Evolutionary conservation across 2,113 vertebrate genomes (phyloP).

Genomic region (Myxocyprinus asiaticus): DNA sequence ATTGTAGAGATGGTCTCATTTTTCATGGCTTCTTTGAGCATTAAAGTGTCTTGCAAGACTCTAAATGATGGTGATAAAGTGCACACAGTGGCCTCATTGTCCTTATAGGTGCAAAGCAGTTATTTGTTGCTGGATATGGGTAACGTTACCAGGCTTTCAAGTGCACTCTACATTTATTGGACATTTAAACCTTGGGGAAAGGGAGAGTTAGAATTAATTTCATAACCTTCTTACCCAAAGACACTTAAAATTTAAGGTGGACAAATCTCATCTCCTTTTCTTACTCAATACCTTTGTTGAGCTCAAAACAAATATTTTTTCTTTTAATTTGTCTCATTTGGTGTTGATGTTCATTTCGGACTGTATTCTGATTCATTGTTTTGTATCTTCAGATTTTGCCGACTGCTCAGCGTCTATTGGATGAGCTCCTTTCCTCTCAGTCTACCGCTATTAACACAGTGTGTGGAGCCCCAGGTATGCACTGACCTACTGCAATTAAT

Average conservation of each 20-base stretch:
- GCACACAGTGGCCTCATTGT: conserved; percentile 49
- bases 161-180: too few relatives aligned
- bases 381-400: conserved; percentile 85
- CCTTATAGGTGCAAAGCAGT: conserved; percentile 1
- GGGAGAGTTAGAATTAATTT: too few relatives aligned
- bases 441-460: conserved; percentile 99
- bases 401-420: conserved; percentile 94
- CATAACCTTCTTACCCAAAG: too few relatives aligned
- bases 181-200: too few relatives aligned
- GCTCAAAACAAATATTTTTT: too few relatives aligned
- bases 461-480: conserved; percentile 93
- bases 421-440: conserved; percentile 95
- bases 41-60: conserved; percentile 8
- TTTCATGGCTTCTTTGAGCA: background rate
- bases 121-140: conserved; percentile 18
- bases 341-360: background rate
- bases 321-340: too few relatives aligned
- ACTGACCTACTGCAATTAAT: background rate
- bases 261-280: too few relatives aligned
- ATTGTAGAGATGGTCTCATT: conserved; percentile 11
- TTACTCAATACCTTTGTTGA: too few relatives aligned
- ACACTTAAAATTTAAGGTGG: too few relatives aligned
- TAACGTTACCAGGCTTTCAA: conserved; percentile 23
- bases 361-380: conserved; percentile 22
- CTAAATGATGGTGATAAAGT: conserved; percentile 3